These are phyloP conservation scores for Dendronephthya gigantea DNA, from an alignment of 64 coral and sea anemone species.

Conservation along the genomic window DNA sequence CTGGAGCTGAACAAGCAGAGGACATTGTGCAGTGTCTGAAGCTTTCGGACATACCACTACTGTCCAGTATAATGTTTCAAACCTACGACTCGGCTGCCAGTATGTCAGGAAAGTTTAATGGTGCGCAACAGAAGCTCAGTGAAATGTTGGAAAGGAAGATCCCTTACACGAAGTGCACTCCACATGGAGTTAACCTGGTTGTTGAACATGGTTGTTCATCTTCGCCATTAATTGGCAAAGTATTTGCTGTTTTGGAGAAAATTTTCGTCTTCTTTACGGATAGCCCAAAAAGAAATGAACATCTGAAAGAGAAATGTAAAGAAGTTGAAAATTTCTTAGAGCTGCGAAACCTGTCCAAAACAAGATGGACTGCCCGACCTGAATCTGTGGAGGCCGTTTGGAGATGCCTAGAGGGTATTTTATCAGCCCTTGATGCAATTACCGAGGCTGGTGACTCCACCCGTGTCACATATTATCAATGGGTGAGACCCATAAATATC, in stretches of 20 bases:
- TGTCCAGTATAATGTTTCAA: not conserved
- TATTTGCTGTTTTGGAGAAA: not conserved
- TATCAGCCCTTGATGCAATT: not conserved
- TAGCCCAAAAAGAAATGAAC: not conserved
- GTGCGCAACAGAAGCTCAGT: slow-evolving; percentile 4
- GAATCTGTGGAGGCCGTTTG: not conserved
- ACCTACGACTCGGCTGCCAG: not conserved
- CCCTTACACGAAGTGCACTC: slow-evolving; percentile 4
- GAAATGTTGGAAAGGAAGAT: not conserved
- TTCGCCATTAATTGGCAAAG: not conserved
- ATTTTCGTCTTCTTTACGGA: not conserved
- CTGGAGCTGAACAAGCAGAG: slow-evolving; percentile 1
- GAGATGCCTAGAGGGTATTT: not conserved
- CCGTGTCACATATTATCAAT: too few relatives aligned
- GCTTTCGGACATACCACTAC: not conserved
- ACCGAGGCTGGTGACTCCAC: not conserved
- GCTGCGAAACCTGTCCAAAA: not conserved
- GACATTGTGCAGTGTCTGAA: slow-evolving; percentile 18
- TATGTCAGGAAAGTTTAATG: not conserved
- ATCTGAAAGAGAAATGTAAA: not conserved
- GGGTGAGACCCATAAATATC: too few relatives aligned
- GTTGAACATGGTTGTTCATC: not conserved
- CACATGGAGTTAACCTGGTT: not conserved
- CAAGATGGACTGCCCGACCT: not conserved
- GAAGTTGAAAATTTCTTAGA: not conserved